Conservation (phyloP, 2,797 vertebrate genomes). For the Periparus ater region DNA sequence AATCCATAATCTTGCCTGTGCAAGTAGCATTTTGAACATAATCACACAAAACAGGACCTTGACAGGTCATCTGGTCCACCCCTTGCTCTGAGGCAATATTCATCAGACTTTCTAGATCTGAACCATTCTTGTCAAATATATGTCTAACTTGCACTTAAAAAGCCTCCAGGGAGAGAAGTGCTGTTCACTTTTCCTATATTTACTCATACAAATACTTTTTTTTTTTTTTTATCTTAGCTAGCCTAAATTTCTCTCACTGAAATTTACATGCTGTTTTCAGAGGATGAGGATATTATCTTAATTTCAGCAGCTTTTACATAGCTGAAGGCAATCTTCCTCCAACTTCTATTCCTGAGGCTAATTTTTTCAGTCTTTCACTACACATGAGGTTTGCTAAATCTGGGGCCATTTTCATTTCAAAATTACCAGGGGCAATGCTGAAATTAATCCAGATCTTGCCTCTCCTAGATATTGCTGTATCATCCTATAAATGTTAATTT, state of each 20-base stretch:
- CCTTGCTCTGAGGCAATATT: conserved; percentile 12
- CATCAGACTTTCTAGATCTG: not conserved
- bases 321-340: not conserved
- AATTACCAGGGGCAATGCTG: not conserved
- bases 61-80: not conserved
- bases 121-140: not conserved
- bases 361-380: not conserved
- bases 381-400: not conserved
- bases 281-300: not conserved
- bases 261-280: not conserved
- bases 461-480: not conserved
- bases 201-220: not conserved
- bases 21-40: not conserved
- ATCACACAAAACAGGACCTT: not conserved
- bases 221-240: not conserved
- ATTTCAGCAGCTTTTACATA: not conserved
- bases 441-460: not conserved
- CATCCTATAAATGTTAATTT: not conserved
- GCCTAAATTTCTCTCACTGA: not conserved
- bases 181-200: not conserved
- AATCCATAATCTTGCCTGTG: not conserved
- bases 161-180: not conserved
- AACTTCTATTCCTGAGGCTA: not conserved
- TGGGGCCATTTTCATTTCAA: not conserved
- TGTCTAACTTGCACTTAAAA: not conserved